Conservation (phyloP, 2,797 vertebrate species). For the Ficedula albicollis region DNA sequence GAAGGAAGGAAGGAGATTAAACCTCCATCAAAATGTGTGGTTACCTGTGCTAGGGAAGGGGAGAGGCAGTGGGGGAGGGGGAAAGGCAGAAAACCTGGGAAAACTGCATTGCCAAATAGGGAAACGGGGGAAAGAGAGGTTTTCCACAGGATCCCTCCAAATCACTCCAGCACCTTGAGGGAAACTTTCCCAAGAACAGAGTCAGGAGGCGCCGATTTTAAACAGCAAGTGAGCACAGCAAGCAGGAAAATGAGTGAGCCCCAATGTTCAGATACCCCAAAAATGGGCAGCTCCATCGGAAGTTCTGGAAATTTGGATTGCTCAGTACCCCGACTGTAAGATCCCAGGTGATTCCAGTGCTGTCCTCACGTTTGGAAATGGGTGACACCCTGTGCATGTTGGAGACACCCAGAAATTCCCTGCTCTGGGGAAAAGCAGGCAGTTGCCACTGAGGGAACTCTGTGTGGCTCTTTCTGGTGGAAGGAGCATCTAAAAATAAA, state of each 20-base stretch:
- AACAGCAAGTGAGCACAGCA: neutral
- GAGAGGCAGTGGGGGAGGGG: constrained; percentile 10
- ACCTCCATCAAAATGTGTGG: constrained; percentile 46
- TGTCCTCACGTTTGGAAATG: neutral
- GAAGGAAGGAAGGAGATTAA: constrained; percentile 70
- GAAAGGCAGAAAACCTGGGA: neutral
- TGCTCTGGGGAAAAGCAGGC: neutral
- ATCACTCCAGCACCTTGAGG: neutral
- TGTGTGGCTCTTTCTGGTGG: neutral
- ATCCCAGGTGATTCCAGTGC: no score
- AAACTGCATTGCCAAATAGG: neutral
- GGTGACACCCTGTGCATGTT: rapidly evolving
- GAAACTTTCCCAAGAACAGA: neutral
- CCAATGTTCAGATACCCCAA: neutral
- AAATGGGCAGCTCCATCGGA: neutral
- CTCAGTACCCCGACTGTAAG: no score
- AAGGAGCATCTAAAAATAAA: constrained; percentile 1
- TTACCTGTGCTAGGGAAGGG: neutral
- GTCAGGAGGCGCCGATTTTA: neutral
- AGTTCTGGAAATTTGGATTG: neutral
- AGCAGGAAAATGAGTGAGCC: neutral
- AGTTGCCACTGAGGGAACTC: neutral
- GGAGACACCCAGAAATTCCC: neutral
- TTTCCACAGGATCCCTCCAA: neutral
- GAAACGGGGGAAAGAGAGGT: neutral